Evolutionary conservation across 2,113 vertebrate species (phyloP), one percentile per base, ranked within the genome.

Genomic region (Rhabdornis inornatus): DNA sequence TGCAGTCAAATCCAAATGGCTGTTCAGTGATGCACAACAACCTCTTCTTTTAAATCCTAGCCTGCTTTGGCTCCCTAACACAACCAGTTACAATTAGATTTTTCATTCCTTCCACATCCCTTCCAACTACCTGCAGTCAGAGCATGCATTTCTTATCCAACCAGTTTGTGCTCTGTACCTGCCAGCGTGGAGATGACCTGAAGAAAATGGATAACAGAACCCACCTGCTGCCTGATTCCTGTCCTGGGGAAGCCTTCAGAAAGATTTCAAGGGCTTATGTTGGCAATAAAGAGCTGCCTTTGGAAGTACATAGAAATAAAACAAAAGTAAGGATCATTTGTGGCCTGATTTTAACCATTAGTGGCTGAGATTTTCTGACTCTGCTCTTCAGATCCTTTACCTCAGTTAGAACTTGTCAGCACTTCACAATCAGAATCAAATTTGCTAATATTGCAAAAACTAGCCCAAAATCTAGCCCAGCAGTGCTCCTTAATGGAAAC

Each of bases 1-100:
- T 90, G 80, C 91, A 93, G 91, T 85, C 88, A 95, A 95, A 95
- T 93, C 65, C 85, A 94, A 97, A 89, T 70, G 77, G 74, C 74
- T 94, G 83, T 57, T 96, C 94, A 91, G 77, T 27, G 91, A 89
- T 85, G 95, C 95, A 91, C 92, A 95, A 68, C 87, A 20, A 77
- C 66, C 77, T 84, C 77, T 71, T 90, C 64, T 87, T 90, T 89
- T 59, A 93, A 94, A 92, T 84, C 87, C 76, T 25, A 84, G 61
- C 63, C 40, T 91, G 80, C 64, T 89, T 71, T 72, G 63, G 80
- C 59, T 95, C 82, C 49, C 42, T 40, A 89, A 78, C 86, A 91
- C 33, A 81, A 69, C 66, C 71, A 70, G 72, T 25, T 87, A 85
- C 80, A 63, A 61, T 61, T 39, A 10, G 42, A 65, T 87, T 96